These are phyloP conservation scores for Pelusios castaneus DNA, from an alignment of 2,113 vertebrate genomes.

Conservation along the genomic window DNA sequence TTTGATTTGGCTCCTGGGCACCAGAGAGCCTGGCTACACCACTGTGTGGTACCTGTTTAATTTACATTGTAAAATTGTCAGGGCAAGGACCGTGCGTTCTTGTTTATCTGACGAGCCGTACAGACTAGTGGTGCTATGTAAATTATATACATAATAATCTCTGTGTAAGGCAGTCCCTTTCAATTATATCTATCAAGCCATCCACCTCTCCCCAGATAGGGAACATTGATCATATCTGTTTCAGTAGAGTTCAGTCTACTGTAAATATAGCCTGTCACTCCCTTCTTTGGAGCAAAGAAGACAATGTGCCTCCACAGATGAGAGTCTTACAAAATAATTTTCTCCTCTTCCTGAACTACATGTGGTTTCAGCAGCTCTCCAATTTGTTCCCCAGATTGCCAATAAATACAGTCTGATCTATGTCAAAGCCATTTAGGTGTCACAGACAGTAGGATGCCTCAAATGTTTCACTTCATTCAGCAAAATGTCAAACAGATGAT, in stretches of 20 bases:
- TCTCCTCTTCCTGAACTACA: not conserved
- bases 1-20: too few species aligned
- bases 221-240: not conserved
- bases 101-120: not conserved
- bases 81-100: not conserved
- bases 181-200: not conserved
- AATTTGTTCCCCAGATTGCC: conserved; percentile 1
- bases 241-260: not conserved
- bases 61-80: not conserved
- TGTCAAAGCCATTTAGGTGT: not conserved
- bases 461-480: not conserved
- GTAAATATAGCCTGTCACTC: conserved; percentile 39
- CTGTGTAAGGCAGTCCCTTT: not conserved
- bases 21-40: too few species aligned
- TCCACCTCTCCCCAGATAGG: not conserved
- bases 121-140: not conserved
- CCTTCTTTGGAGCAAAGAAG: conserved; percentile 22
- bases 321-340: not conserved
- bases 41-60: too few species aligned
- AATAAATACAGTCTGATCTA: conserved; percentile 6
- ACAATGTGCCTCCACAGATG: not conserved
- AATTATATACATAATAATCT: not conserved
- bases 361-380: not conserved
- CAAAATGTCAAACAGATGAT: not conserved
- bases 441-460: not conserved